Evolutionary conservation across 2,797 vertebrate species (phyloP).

Genomic region (Parauchenoglanis ngamensis): DNA sequence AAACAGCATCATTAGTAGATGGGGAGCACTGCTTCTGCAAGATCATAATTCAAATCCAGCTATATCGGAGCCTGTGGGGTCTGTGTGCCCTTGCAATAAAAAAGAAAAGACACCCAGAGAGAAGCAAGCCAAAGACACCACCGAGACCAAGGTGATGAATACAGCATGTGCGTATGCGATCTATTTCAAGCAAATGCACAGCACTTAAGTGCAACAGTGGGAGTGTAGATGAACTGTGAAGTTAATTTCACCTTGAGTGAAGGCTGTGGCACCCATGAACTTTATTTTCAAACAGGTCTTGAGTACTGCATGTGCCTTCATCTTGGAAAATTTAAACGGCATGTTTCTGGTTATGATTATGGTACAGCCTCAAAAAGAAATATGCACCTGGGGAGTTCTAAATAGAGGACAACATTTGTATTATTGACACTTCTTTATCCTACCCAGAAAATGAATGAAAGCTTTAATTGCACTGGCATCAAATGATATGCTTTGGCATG

Average conservation of each 20-base stretch:
- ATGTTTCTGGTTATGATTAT: neutral
- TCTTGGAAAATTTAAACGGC: neutral
- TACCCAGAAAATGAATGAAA: neutral
- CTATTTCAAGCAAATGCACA: slow-evolving; percentile 53
- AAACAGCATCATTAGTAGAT: slow-evolving; percentile 64
- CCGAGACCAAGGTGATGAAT: slow-evolving; percentile 59
- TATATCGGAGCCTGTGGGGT: slow-evolving; percentile 59
- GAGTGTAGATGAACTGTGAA: slow-evolving; percentile 43
- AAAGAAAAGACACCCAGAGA: slow-evolving; percentile 61
- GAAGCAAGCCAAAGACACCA: slow-evolving; percentile 55
- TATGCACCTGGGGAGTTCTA: neutral
- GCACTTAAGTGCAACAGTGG: slow-evolving; percentile 36
- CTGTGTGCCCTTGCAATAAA: slow-evolving; percentile 58
- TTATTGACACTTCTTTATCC: slow-evolving; percentile 7
- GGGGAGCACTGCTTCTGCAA: slow-evolving; percentile 56
- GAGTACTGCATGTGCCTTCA: neutral
- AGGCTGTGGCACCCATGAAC: slow-evolving; percentile 33
- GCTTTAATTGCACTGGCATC: neutral
- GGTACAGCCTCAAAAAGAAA: neutral
- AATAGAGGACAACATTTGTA: neutral
- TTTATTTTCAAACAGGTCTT: slow-evolving; percentile 31
- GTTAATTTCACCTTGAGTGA: slow-evolving; percentile 36
- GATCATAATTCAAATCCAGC: slow-evolving; percentile 59
- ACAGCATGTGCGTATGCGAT: slow-evolving; percentile 41
- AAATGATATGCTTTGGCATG: neutral